Percentiles rank a stretch among this genome's conserved stretches.
phyloP scores from a whole-genome alignment of 1,140 invertebrate species.

The Chymomyza costata region DNA sequence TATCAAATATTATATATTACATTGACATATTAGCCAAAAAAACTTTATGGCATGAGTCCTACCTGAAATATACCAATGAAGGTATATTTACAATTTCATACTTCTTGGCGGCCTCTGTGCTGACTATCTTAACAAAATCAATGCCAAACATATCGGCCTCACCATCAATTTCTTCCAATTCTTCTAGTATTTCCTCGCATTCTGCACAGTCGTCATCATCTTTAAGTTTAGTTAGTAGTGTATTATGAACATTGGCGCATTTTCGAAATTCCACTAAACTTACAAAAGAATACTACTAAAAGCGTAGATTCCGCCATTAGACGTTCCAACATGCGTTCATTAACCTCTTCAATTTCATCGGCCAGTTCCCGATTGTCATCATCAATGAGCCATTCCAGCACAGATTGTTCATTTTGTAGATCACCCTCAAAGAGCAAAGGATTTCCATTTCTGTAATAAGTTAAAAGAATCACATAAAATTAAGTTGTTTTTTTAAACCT shows the following conservation, averaged over 20 bases:
- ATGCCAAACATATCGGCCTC: conserved; percentile 95
- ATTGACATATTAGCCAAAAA: too few species aligned
- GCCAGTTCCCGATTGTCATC: conserved; percentile 95
- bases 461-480: too few species aligned
- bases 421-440: conserved; percentile 95
- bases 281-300: conserved; percentile 94
- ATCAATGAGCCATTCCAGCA: conserved; percentile 94
- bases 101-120: conserved; percentile 86
- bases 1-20: too few species aligned
- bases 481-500: too few species aligned
- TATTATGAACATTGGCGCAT: too few species aligned
- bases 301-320: conserved; percentile 91
- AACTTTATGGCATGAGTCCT: not conserved
- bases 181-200: conserved; percentile 90
- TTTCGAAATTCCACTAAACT: conserved; percentile 75
- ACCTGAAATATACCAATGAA: conserved; percentile 90
- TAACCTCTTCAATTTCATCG: conserved; percentile 95
- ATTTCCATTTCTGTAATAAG: conserved; percentile 86
- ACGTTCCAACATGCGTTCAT: conserved; percentile 91
- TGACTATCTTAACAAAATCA: conserved; percentile 96
- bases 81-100: conserved; percentile 90
- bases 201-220: conserved; percentile 94
- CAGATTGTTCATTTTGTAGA: conserved; percentile 92
- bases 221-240: conserved; percentile 63
- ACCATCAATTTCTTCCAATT: conserved; percentile 94